phyloP scores from a whole-genome alignment of 2,797 vertebrate species.

The Tinamus major region DNA sequence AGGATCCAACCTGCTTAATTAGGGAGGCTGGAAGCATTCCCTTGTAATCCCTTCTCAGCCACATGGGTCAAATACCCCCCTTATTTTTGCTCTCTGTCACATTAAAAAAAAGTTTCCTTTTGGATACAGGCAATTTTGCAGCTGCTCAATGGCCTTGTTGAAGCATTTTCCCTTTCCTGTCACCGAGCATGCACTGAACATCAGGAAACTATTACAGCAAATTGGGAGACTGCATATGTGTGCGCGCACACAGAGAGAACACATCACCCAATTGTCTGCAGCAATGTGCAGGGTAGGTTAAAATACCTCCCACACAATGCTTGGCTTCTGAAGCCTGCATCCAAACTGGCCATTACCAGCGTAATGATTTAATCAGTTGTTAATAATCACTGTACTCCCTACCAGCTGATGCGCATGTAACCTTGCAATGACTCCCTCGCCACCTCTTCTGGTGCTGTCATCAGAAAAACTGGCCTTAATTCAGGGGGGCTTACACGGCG shows the following conservation, averaged over 20 bases:
- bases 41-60: not conserved
- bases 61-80: not conserved
- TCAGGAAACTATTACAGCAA: conserved; percentile 47
- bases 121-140: not conserved
- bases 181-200: not conserved
- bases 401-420: not conserved
- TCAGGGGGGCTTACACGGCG: not conserved
- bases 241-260: not conserved
- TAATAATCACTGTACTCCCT: conserved; percentile 4
- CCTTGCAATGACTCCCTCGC: not conserved
- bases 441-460: conserved; percentile 12
- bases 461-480: not conserved
- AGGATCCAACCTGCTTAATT: not conserved
- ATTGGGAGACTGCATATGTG: not conserved
- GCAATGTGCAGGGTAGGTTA: conserved; percentile 20
- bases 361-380: conserved; percentile 56
- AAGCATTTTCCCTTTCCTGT: conserved; percentile 3
- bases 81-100: not conserved
- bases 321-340: conserved; percentile 29
- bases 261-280: not conserved
- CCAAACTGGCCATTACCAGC: conserved; percentile 17
- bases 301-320: conserved; percentile 40
- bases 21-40: not conserved
- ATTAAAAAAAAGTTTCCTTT: not conserved
- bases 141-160: not conserved